Base-by-base conservation (phyloP, 1,140 invertebrate species). In the Pollicipes pollicipes region DNA sequence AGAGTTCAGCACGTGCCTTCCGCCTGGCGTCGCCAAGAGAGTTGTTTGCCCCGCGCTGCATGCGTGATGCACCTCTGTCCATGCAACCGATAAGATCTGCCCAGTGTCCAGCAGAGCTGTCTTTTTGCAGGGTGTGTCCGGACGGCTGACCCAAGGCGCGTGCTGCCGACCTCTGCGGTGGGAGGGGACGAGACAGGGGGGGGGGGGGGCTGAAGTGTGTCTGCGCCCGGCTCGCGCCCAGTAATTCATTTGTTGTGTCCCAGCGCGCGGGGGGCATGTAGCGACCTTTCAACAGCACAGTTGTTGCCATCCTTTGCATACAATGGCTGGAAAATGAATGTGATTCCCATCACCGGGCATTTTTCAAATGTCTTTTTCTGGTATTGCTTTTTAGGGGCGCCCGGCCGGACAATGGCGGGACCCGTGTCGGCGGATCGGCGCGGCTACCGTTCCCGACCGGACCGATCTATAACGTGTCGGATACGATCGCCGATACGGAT, bases 351-450 rank as follows among this genome's bases (percentile, higher is more conserved):
- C 45, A 58, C 2, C 21, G 45, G 45, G 45, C 45, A 58, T 58
- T 58, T 58, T 58, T 58, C 45, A 58, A 58, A 58, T 58, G 45
- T 58, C 45, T 58, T 58, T 58, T 58, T 58, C 45, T 58, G 45
- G 45, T 58, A 58, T 58, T 58, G 45, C 13, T 58, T 58, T 58
- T 58, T 58, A 21, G 45, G 13, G 45, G 45, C 45, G 45, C 2
- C 6, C 10, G 45, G 10, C 45, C 13, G 45, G 2, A 58, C 45
- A 58, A 58, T 58, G 45, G 45, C 45, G 2, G 45, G 10, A 21
- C 13, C 45, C 13, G 45, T 58, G 45, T 58, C 45, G 45, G 6
- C 45, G 45, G 10, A 24, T 21, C 10, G 45, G 13, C 13, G 13
- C 45, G 45, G 45, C 45, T 58, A 58, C 45, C 45, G 45, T 10